Percentiles rank a stretch among this genome's conserved stretches.
Conservation (phyloP, 2,797 vertebrate genomes). For the Paratrypauchen microcephalus region DNA sequence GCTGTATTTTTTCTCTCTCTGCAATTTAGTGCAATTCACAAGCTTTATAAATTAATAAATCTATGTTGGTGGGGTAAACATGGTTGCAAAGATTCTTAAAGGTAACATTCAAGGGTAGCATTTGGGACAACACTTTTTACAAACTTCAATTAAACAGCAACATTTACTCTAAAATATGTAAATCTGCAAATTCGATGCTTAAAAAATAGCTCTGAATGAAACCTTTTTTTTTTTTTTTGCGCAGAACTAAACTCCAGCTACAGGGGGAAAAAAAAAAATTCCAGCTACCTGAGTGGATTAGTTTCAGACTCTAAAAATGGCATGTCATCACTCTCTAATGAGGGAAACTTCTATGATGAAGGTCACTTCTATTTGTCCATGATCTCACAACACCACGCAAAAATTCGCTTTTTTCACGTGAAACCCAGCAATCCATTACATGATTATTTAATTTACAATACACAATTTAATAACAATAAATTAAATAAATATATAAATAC, state of each 20-base stretch:
- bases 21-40: not conserved
- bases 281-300: no score
- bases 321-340: no score
- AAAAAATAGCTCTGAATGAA: not conserved
- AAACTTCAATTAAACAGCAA: not conserved
- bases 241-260: no score
- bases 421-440: not conserved
- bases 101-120: no score
- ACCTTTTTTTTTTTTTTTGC: not conserved
- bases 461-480: constrained; percentile 25
- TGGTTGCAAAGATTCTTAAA: not conserved
- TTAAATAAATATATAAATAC: constrained; percentile 62
- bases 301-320: no score
- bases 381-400: not conserved
- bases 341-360: not conserved
- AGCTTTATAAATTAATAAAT: not conserved
- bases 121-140: not conserved
- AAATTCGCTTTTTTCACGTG: no score
- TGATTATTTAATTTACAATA: constrained; percentile 25
- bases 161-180: not conserved
- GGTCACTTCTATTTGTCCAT: not conserved
- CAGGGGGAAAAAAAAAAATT: not conserved
- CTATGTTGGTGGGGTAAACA: no score
- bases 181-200: not conserved
- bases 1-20: not conserved